Base-by-base conservation (phyloP, 1,140 invertebrate species). In the Radopholus similis region DNA sequence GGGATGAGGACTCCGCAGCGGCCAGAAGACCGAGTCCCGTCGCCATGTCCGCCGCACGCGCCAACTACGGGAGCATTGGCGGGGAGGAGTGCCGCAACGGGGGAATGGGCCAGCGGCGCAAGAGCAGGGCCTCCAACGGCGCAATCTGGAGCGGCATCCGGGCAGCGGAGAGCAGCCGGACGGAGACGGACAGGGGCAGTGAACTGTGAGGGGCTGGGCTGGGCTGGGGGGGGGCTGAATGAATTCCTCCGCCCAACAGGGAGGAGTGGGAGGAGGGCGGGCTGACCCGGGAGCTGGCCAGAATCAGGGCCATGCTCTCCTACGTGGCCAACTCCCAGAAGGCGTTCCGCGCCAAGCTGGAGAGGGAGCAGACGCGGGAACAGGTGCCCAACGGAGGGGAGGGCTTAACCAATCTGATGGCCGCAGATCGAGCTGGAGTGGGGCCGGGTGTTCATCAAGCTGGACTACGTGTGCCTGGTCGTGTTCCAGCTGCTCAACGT, bases 381-480 rank as follows among this genome's bases (percentile, higher is more conserved):
- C 40, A 62, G 21, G 59, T 62, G 13, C n/a, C 23, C 13, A 53
- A 53, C 2, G 15, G 13, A 15, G 3, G 0, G 15, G 34, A 54
- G 35, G 35, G 1, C 13, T 13, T 28, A 1, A 28, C 30, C 30
- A 30, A 15, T n/a, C 34, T 53, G 13, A n/a, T 30, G 32, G 64
- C 59, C 70, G 59, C 40, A 80, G 77, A 67, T 81, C 42, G 77
- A 82, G 60, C 37, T 37, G 21, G 80, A 80, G 66, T 80, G 77
- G 77, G 71, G 59, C 42, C 64, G 80, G 34, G 57, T 79, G 9
- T 79, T 79, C 38, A 53, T 66, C 26, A 60, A 77, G 42, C 68
- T 78, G 28, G 77, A 79, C 30, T 81, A 79, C 54, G 62, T 78
- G 4, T 74, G 78, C 32, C 37, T 79, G 4, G 58, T 69, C 11